A percentile compares a stretch with the other conserved stretches of the same genome.
Conservation (phyloP, 2,888 invertebrate species). For the Synanthedon vespiformis region DNA sequence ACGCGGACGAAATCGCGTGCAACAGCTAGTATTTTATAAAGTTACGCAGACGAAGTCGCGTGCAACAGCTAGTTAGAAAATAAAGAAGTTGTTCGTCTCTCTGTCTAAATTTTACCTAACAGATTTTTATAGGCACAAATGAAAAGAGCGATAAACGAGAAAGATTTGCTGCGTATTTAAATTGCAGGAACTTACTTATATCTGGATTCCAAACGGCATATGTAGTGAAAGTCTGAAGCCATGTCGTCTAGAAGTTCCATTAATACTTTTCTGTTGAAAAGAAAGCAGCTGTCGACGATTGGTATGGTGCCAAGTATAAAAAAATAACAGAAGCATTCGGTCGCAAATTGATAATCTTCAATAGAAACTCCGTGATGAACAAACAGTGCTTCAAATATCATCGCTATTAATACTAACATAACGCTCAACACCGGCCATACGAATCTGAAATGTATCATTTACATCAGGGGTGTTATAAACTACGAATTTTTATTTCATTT, state of each 20-base stretch:
- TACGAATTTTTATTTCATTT: no score
- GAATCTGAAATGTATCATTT: background rate
- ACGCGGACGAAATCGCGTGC: no score
- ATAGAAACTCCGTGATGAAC: conserved; percentile 20
- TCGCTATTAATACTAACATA: background rate
- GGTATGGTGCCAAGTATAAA: conserved; percentile 26
- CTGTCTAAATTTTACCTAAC: no score
- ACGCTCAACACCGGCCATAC: background rate
- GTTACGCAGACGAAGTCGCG: no score
- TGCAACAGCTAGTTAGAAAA: no score
- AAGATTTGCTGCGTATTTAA: no score
- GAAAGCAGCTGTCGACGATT: conserved; percentile 18
- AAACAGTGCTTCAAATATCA: conserved; percentile 19
- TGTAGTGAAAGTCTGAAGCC: conserved; percentile 28
- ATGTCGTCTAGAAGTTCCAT: conserved; percentile 24
- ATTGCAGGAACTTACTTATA: no score
- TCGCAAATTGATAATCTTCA: conserved; percentile 32
- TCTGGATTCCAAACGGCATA: conserved; percentile 26
- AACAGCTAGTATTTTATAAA: no score
- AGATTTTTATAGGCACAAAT: no score
- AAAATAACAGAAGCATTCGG: conserved; percentile 40
- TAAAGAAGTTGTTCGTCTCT: no score
- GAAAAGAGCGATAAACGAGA: no score
- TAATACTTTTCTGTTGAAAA: conserved; percentile 20
- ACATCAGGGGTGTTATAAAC: no score